Percentiles rank a stretch among this genome's conserved stretches.
phyloP scores from a whole-genome alignment of 2,797 vertebrate genomes.

The Adelosebastes latens region DNA sequence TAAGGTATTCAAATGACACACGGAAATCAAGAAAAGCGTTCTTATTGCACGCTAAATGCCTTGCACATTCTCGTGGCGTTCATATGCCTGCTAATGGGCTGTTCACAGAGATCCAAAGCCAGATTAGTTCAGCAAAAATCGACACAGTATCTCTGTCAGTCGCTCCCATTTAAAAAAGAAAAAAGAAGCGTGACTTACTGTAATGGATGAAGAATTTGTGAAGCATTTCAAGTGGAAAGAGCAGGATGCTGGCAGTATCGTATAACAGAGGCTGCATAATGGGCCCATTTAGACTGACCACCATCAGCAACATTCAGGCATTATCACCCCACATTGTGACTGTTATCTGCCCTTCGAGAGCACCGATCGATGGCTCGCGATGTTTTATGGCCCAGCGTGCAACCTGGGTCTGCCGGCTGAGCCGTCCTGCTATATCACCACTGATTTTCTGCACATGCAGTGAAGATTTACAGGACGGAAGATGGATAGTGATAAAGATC shows the following conservation, averaged over 20 bases:
- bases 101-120: not conserved
- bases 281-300: constrained; percentile 40
- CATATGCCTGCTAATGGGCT: too few species aligned
- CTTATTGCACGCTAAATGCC: too few species aligned
- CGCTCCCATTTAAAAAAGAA: not conserved
- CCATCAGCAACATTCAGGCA: constrained; percentile 46
- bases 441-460: constrained; percentile 21
- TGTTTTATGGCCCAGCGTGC: constrained; percentile 46
- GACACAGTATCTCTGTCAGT: not conserved
- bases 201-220: constrained; percentile 12
- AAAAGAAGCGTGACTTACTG: not conserved
- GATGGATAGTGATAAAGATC: constrained; percentile 33
- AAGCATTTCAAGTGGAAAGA: constrained; percentile 17
- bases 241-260: constrained; percentile 9
- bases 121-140: not conserved
- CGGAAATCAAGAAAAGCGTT: too few species aligned
- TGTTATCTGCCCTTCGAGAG: constrained; percentile 33
- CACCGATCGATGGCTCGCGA: constrained; percentile 43
- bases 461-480: constrained; percentile 31
- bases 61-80: too few species aligned
- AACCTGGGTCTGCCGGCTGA: not conserved
- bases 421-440: not conserved
- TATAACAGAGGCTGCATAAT: constrained; percentile 48
- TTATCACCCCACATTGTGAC: constrained; percentile 42
- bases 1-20: too few species aligned